Evolutionary conservation across 2,888 invertebrate species (phyloP).

Genomic region (Liposcelis brunnea): DNA sequence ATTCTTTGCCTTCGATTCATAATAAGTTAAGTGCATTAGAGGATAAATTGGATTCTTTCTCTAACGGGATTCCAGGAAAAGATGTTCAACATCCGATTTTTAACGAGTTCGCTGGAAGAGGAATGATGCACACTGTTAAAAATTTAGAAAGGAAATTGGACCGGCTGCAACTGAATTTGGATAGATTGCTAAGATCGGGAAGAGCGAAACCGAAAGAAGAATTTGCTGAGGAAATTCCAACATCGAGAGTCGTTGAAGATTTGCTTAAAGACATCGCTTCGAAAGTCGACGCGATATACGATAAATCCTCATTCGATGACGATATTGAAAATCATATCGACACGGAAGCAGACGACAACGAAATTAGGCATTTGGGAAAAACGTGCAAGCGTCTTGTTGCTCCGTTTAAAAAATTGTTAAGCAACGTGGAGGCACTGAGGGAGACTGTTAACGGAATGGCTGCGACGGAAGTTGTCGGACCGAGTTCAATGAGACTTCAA

Average conservation of each 20-base stretch:
- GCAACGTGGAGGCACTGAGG: background rate
- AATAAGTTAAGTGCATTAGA: constrained; percentile 26
- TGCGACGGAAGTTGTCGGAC: background rate
- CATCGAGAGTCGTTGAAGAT: constrained; percentile 21
- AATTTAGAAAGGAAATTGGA: constrained; percentile 25
- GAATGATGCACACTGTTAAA: constrained; percentile 26
- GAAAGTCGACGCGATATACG: constrained; percentile 28
- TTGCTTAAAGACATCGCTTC: constrained; percentile 26
- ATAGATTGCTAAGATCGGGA: constrained; percentile 4
- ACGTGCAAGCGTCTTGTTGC: constrained; percentile 17
- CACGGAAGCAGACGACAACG: constrained; percentile 19
- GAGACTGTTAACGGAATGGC: background rate
- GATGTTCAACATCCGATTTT: constrained; percentile 20
- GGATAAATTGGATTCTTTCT: constrained; percentile 19
- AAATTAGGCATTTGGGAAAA: constrained; percentile 11
- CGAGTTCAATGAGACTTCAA: background rate
- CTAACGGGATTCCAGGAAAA: constrained; percentile 7
- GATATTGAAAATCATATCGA: constrained; percentile 18
- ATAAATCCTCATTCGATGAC: no score
- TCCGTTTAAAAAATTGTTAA: constrained; percentile 19
- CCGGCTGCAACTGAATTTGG: constrained; percentile 16
- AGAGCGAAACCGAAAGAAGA: background rate
- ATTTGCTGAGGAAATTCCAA: constrained; percentile 15
- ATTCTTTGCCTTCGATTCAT: constrained; percentile 26
- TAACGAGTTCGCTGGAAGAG: constrained; percentile 26